Conservation (phyloP, 2,113 vertebrate genomes). For the Hyperopisus bebe region DNA sequence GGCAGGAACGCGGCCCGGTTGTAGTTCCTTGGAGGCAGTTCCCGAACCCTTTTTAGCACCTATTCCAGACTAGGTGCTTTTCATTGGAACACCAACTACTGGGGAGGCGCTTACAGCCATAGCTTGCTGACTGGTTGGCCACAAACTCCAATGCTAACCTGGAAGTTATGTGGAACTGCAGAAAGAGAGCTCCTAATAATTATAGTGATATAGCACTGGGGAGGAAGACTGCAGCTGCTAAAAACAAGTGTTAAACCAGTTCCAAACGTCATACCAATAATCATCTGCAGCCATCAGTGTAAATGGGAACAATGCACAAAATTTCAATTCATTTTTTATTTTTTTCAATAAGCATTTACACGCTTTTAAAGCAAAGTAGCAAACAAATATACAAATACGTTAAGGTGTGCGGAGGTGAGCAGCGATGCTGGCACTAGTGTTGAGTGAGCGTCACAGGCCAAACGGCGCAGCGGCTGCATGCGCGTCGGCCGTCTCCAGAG, state of each 20-base stretch:
- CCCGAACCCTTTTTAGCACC: no score
- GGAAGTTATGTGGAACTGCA: no score
- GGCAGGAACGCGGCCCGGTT: not conserved
- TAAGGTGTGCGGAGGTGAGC: constrained; percentile 66
- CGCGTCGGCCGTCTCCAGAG: constrained; percentile 76
- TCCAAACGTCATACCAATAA: not conserved
- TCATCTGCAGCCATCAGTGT: not conserved
- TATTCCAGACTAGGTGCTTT: no score
- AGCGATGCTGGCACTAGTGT: constrained; percentile 80
- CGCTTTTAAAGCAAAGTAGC: constrained; percentile 77
- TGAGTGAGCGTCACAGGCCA: constrained; percentile 62
- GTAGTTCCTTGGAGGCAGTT: no score
- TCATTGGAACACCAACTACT: no score
- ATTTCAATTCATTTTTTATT: constrained; percentile 54
- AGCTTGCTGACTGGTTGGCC: not conserved
- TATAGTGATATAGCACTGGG: not conserved
- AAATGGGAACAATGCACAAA: not conserved
- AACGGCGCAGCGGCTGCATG: constrained; percentile 41
- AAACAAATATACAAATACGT: constrained; percentile 90
- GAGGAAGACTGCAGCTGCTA: not conserved
- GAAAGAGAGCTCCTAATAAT: not conserved
- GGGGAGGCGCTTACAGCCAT: not conserved
- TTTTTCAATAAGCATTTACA: constrained; percentile 84
- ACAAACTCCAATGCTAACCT: no score
- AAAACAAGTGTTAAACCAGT: not conserved